Conservation (phyloP, 1,140 invertebrate genomes). For the Cherax quadricarinatus region DNA sequence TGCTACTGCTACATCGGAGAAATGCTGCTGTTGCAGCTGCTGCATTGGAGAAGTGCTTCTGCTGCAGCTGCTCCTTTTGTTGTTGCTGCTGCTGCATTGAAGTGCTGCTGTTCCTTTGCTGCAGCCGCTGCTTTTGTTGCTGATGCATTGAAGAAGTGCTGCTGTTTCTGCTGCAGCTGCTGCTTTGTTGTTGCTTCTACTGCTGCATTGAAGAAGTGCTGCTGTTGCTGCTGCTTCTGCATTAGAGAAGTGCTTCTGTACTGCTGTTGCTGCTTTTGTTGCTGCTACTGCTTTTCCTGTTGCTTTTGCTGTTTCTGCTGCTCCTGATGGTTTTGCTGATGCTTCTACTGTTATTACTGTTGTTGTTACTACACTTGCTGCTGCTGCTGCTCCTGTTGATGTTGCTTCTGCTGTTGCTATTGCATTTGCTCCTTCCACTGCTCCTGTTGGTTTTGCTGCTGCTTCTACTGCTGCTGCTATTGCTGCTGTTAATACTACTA, state of each 20-base stretch:
- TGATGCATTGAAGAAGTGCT: too few relatives aligned
- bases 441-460: background rate
- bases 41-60: too few relatives aligned
- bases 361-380: background rate
- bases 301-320: background rate
- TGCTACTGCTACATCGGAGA: too few relatives aligned
- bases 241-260: background rate
- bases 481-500: background rate
- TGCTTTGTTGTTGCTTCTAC: background rate
- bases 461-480: background rate
- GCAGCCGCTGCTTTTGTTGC: too few relatives aligned
- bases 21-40: too few relatives aligned
- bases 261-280: background rate
- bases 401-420: too few relatives aligned
- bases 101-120: background rate
- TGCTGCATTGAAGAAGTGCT: background rate
- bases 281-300: background rate
- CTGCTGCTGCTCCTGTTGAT: too few relatives aligned
- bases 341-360: background rate
- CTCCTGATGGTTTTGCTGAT: background rate
- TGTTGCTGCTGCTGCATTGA: background rate
- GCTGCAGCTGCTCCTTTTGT: background rate
- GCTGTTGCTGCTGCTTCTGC: background rate
- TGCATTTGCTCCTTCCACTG: too few relatives aligned
- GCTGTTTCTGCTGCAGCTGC: background rate